Conservation (phyloP, 2,797 vertebrate species). For the Acanthurus tractus region DNA sequence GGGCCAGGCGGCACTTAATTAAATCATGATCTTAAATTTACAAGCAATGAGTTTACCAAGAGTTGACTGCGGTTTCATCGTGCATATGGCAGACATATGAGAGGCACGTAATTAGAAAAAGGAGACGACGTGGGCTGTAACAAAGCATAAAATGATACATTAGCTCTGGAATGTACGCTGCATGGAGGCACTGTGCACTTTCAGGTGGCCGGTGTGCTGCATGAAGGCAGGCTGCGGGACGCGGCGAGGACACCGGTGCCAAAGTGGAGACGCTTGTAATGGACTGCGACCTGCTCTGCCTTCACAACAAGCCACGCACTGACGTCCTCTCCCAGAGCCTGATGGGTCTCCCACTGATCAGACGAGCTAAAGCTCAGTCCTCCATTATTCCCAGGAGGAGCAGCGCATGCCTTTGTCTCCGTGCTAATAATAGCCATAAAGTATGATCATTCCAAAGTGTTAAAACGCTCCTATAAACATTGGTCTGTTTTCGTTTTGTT, state of each 20-base stretch:
- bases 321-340: constrained; percentile 49
- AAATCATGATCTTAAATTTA: constrained; percentile 78
- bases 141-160: constrained; percentile 21
- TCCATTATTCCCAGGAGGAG: constrained; percentile 69
- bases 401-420: constrained; percentile 64
- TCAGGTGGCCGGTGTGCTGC: constrained; percentile 10
- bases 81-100: constrained; percentile 59
- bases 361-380: constrained; percentile 68
- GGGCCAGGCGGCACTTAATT: constrained; percentile 68
- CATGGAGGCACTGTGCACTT: constrained; percentile 4
- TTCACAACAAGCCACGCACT: constrained; percentile 65
- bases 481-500: constrained; percentile 81
- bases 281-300: constrained; percentile 40
- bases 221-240: constrained; percentile 20
- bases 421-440: constrained; percentile 78
- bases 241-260: constrained; percentile 27
- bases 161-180: constrained; percentile 5
- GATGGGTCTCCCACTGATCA: constrained; percentile 72
- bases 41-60: constrained; percentile 54
- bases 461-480: constrained; percentile 79
- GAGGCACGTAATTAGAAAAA: constrained; percentile 36
- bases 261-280: constrained; percentile 37
- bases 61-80: constrained; percentile 51
- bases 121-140: constrained; percentile 20
- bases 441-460: constrained; percentile 77